Conservation (phyloP, 2,113 vertebrate genomes). For the Oenanthe oenanthe region DNA sequence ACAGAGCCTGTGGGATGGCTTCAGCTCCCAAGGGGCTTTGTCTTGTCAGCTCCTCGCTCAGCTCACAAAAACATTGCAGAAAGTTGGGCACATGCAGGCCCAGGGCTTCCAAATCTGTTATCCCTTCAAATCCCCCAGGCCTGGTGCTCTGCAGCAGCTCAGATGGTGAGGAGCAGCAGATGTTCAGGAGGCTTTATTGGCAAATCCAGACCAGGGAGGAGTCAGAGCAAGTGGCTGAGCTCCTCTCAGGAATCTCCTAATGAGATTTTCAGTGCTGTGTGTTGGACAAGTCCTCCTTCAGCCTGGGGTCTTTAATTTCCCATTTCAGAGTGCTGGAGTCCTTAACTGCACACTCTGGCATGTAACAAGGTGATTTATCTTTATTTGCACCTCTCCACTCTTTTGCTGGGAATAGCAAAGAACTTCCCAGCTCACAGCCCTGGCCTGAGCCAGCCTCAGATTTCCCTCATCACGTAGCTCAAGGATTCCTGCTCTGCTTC, state of each 20-base stretch:
- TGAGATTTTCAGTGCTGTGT: background rate
- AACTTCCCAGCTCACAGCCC: background rate
- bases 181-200: background rate
- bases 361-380: background rate
- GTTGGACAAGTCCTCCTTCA: background rate
- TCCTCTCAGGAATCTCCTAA: background rate
- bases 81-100: background rate
- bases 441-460: background rate
- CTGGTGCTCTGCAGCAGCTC: background rate
- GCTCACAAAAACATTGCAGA: background rate
- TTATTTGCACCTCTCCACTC: background rate
- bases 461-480: accelerated
- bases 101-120: background rate
- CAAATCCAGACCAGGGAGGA: background rate
- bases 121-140: background rate
- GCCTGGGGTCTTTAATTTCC: background rate
- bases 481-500: background rate
- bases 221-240: background rate
- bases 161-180: background rate
- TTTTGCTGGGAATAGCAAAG: background rate
- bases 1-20: background rate
- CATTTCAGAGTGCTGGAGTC: background rate
- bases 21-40: background rate
- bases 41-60: background rate
- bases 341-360: background rate